A percentile compares a stretch with the other conserved stretches of the same genome.
phyloP scores from a whole-genome alignment of 2,113 vertebrate genomes.

The Picathartes gymnocephalus region DNA sequence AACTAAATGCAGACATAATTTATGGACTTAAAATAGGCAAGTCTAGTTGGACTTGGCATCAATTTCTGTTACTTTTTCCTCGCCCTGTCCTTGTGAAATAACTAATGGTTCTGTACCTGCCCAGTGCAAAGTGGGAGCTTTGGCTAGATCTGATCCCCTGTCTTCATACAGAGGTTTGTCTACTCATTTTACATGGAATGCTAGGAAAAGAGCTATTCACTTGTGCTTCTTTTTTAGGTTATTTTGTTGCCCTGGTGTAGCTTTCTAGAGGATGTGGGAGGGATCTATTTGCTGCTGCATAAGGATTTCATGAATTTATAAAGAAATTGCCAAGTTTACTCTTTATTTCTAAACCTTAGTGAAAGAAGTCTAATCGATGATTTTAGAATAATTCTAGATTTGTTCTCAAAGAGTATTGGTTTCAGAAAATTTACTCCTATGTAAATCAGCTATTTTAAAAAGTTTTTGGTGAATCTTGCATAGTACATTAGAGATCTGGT shows the following conservation, averaged over 20 bases:
- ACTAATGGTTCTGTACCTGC: neutral
- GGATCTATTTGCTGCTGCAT: neutral
- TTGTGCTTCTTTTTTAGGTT: neutral
- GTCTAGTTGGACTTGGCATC: neutral
- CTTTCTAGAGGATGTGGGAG: neutral
- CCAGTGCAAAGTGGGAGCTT: neutral
- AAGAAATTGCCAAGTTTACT: neutral
- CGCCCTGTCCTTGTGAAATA: neutral
- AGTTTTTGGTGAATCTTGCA: neutral
- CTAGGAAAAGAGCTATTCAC: neutral
- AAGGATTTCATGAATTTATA: neutral
- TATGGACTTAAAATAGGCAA: neutral
- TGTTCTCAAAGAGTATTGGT: neutral
- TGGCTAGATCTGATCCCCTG: neutral
- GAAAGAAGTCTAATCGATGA: neutral
- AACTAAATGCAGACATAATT: neutral
- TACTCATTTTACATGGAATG: neutral
- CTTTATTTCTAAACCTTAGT: neutral
- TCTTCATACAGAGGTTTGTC: neutral
- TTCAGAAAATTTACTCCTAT: slow-evolving; percentile 37
- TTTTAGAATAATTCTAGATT: neutral
- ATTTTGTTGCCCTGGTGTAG: neutral
- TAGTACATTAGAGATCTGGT: neutral
- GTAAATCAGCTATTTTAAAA: neutral
- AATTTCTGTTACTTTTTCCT: neutral